phyloP scores from a whole-genome alignment of 2,113 vertebrate genomes.

The Gymnogyps californianus region DNA sequence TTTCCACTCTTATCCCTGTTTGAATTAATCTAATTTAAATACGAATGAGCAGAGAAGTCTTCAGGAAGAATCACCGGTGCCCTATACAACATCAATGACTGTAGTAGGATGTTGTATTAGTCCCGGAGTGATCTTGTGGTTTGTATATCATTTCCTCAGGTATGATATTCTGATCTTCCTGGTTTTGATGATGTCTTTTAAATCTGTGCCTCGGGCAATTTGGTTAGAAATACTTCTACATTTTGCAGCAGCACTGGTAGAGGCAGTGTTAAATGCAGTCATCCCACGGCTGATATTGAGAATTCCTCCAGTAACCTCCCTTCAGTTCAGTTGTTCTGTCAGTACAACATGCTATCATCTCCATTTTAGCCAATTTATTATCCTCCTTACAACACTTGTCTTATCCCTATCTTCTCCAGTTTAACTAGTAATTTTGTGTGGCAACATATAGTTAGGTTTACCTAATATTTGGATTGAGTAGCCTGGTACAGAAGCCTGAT shows the following conservation, averaged over 20 bases:
- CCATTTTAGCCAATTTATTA: neutral
- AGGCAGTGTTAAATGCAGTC: slow-evolving; percentile 14
- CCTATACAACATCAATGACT: accelerated
- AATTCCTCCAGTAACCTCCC: slow-evolving; percentile 54
- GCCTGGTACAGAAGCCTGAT: neutral
- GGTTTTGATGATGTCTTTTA: neutral
- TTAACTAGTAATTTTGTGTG: neutral
- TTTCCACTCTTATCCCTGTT: neutral
- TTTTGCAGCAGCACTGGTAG: neutral
- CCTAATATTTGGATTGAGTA: neutral
- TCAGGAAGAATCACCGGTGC: neutral
- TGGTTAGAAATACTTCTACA: neutral
- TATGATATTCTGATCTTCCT: neutral
- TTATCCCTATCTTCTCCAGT: neutral
- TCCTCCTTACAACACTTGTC: neutral
- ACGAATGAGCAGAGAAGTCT: neutral
- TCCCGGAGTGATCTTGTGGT: neutral
- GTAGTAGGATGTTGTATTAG: neutral
- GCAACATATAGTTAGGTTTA: neutral
- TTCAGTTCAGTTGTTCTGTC: neutral
- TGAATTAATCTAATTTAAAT: neutral
- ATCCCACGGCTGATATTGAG: neutral
- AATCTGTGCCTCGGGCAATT: neutral
- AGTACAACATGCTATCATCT: neutral
- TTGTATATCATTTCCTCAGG: neutral